Evolutionary conservation across 2,797 vertebrate species (phyloP), one percentile per base, ranked within the genome.

Genomic region (Vireo griseus): DNA sequence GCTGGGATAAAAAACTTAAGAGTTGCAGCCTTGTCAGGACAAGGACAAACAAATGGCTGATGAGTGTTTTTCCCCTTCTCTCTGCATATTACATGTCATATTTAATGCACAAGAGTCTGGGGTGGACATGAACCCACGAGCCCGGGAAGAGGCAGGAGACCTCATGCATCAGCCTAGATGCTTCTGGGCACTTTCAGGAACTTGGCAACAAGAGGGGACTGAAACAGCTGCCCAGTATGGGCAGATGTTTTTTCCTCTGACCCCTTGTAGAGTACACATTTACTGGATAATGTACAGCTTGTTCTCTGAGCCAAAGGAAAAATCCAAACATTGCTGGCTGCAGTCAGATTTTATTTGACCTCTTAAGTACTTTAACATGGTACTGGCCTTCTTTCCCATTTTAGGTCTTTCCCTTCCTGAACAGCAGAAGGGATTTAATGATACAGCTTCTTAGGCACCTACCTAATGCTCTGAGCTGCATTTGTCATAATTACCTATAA

Each of bases 331-430:
- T 51, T 77, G 66, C 84, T 96, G 94, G 92, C 92, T 94, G 66
- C 66, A 54, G 54, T 66, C 58, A 74, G 75, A 61, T 94, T 93
- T 92, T 80, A 62, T 51, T 94, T 96, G 92, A 96, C 87, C 87
- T 96, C 91, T 86, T 94, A 91, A 97, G 91, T 88, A 96, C 72
- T 95, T 96, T 94, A 95, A 86, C 92, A 86, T 92, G 89, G 95
- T 90, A 92, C 72, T 80, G 88, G 82, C 87, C 66, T 66, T 87
- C 87, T 85, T 94, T 91, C 88, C 93, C 75, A 90, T 91, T 95
- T 95, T 94, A 92, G 91, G 82, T 74, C 79, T 91, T 83, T 68
- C 40, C 62, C 47, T 94, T 85, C 73, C 76, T 75, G 72, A 86
- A 91, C 11, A 83, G 55, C 81, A 90, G 73, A 94, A 80, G 6